Conservation (phyloP, 2,113 vertebrate species). For the Odontophorus gujanensis region DNA sequence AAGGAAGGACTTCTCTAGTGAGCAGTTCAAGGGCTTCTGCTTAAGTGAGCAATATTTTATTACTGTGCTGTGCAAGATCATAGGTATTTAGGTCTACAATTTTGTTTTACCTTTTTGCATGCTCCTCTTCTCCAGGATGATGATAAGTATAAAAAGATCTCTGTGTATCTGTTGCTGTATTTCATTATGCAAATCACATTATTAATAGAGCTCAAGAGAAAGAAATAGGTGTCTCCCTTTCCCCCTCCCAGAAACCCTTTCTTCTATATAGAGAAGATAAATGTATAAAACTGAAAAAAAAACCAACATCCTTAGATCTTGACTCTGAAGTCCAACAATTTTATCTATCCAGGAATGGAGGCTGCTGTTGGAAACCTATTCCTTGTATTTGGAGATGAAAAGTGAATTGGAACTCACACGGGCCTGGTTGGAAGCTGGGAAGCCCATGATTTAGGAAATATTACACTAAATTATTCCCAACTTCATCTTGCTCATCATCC, state of each 20-base stretch:
- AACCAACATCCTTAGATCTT: neutral
- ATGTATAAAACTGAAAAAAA: neutral
- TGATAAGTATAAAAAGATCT: neutral
- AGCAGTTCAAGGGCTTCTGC: constrained; percentile 38
- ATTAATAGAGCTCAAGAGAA: neutral
- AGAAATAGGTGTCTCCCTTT: neutral
- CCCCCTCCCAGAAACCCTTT: neutral
- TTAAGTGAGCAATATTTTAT: constrained; percentile 11
- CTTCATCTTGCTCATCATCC: neutral
- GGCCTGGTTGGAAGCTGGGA: neutral
- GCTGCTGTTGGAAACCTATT: fast-evolving
- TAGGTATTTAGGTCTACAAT: neutral
- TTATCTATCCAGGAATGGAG: neutral
- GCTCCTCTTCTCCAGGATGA: neutral
- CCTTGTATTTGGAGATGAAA: neutral
- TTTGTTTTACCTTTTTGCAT: neutral
- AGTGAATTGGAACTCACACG: neutral
- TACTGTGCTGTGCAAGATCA: neutral
- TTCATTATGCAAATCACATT: neutral
- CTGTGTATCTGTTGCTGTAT: neutral
- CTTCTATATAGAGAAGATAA: neutral
- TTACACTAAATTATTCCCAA: neutral
- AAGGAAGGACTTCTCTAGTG: constrained; percentile 14
- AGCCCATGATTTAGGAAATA: neutral
- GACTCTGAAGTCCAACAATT: neutral